These are phyloP conservation scores for Neoascia interrupta DNA, from an alignment of 2,888 invertebrate species.

Conservation along the genomic window DNA sequence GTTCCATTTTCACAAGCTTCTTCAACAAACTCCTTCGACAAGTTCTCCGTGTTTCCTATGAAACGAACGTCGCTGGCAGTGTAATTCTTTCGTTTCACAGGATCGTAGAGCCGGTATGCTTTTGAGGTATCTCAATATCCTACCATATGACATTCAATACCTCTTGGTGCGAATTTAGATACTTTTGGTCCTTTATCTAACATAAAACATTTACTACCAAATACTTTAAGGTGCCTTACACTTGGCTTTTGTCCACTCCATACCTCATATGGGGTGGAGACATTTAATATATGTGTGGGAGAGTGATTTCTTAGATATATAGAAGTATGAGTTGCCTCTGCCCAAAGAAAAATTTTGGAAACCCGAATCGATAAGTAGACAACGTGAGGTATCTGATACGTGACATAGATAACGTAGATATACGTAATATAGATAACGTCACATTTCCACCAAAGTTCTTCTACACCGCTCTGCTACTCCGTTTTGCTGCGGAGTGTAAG, in stretches of 20 bases:
- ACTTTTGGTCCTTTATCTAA: conserved; percentile 13
- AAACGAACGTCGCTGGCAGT: conserved; percentile 13
- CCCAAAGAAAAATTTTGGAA: conserved; percentile 68
- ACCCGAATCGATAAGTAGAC: conserved; percentile 69
- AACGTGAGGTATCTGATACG: too few relatives aligned
- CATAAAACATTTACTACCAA: conserved; percentile 14
- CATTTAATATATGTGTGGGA: conserved; percentile 16
- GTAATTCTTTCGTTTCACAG: conserved; percentile 5
- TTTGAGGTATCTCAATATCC: not conserved
- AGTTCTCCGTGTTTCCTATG: conserved; percentile 4
- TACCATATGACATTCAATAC: conserved; percentile 12
- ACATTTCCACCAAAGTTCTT: conserved; percentile 61
- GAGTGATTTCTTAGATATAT: conserved; percentile 24
- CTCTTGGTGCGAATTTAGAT: conserved; percentile 7
- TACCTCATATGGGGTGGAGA: conserved; percentile 59
- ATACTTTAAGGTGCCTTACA: conserved; percentile 20
- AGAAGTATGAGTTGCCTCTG: conserved; percentile 23
- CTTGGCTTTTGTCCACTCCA: conserved; percentile 41
- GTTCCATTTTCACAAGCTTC: not conserved
- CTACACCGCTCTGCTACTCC: conserved; percentile 27
- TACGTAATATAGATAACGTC: too few relatives aligned
- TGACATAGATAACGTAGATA: too few relatives aligned
- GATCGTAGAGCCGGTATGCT: conserved; percentile 5
- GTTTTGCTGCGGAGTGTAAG: conserved; percentile 35
- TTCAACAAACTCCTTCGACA: not conserved